phyloP scores from a whole-genome alignment of 1,140 invertebrate species.

The Lysiphlebus fabarum region DNA sequence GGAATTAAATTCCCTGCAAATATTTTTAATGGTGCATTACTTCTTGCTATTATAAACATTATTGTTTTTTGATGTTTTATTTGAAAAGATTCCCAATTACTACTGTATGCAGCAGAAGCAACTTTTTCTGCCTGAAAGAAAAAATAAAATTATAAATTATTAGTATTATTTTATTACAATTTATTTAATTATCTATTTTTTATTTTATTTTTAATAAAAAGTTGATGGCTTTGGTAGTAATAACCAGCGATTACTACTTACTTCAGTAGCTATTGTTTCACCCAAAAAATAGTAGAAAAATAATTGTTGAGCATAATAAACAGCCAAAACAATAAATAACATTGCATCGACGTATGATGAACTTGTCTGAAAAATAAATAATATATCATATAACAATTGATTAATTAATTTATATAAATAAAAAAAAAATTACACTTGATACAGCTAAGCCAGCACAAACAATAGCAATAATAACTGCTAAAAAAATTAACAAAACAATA shows the following conservation, averaged over 20 bases:
- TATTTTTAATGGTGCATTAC: slow-evolving; percentile 17
- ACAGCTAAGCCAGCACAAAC: slow-evolving; percentile 24
- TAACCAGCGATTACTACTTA: slow-evolving; percentile 1
- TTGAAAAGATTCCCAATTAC: slow-evolving; percentile 19
- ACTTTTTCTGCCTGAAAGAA: slow-evolving; percentile 14
- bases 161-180: neutral
- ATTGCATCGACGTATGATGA: slow-evolving; percentile 1
- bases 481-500: slow-evolving; percentile 20
- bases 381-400: neutral
- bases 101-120: slow-evolving; percentile 14
- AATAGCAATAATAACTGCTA: slow-evolving; percentile 24
- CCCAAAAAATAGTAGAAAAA: slow-evolving; percentile 23
- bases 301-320: slow-evolving; percentile 24
- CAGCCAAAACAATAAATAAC: slow-evolving; percentile 18
- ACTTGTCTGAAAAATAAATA: slow-evolving; percentile 6
- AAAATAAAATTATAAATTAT: neutral
- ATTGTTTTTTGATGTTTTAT: slow-evolving; percentile 18
- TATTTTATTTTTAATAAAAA: no score
- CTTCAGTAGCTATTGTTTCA: slow-evolving; percentile 8
- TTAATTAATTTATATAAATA: no score
- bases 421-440: slow-evolving; percentile 14
- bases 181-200: neutral
- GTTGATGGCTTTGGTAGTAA: neutral
- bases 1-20: slow-evolving; percentile 20
- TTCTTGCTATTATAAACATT: slow-evolving; percentile 16